Evolutionary conservation across 2,888 invertebrate species (phyloP), one percentile per base, ranked within the genome.

Genomic region (Platycnemis pennipes): DNA sequence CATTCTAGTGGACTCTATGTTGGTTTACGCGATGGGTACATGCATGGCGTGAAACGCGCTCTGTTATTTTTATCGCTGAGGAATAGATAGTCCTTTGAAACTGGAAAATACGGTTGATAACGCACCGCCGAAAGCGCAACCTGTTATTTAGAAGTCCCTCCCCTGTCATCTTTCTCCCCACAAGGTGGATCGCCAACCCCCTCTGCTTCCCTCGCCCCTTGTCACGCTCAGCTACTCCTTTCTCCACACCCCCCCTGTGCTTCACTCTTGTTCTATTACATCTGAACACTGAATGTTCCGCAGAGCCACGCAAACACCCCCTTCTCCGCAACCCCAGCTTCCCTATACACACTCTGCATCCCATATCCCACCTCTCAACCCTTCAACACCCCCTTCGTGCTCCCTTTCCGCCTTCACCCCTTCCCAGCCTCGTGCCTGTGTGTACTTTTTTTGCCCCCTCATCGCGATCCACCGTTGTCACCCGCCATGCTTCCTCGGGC

Each of bases 181-280:
- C 56, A 19, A 19, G 31, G 0, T 13, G 31, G 3, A 16, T 11
- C 53, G 37, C 37, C 53, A 53, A 37, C n/a, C 22, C 63, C 44
- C 63, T 45, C 8, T n/a, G n/a, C n/a, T n/a, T n/a, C n/a, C 26
- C 91, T 26, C 63, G 31, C 11, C 42, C 8, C 91, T 44, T 91
- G 91, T 63, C 69, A 63, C 91, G 26, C 26, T 69, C 91, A 91
- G 91, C 37, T 91, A 91, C 63, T 44, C 91, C 91, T 45, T 22
- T 63, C 53, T 19, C 19, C 86, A 19, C 16, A 42, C n/a, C 22
- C 37, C 42, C 86, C 63, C 37, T 11, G 87, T 63, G 44, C 42
- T 7, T 77, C 37, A 56, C 91, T 91, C 91, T 56, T 91, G 91
- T 63, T 63, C 91, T 63, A 89, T 89, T 89, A 89, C 56, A 91